Percentiles rank a stretch among this genome's conserved stretches.
Evolutionary conservation across 2,888 invertebrate genomes (phyloP).

Genomic region (Leptogaster cylindrica): DNA sequence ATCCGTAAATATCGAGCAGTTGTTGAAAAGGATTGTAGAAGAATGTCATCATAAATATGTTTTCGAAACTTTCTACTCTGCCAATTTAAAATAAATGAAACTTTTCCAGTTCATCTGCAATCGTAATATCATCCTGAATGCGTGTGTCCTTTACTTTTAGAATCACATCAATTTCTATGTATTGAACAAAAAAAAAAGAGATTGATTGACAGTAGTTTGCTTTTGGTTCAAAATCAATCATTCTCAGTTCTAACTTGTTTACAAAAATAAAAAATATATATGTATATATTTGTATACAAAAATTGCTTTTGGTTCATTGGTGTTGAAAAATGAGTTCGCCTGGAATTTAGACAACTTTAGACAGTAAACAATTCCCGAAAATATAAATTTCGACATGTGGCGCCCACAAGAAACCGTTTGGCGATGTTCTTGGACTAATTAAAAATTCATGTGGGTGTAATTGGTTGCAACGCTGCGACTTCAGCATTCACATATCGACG

Average conservation of each 20-base stretch:
- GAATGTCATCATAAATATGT: no score
- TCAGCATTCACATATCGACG: no score
- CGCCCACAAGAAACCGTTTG: not conserved
- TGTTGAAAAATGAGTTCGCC: not conserved
- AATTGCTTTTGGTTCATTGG: not conserved
- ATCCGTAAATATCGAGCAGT: no score
- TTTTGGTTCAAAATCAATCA: constrained; percentile 3
- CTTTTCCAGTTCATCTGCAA: no score
- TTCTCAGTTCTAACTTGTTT: not conserved
- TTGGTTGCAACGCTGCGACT: no score
- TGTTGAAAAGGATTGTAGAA: no score
- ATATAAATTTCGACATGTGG: not conserved
- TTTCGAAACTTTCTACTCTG: no score
- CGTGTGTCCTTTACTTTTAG: no score
- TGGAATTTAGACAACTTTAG: not conserved
- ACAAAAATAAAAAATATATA: not conserved
- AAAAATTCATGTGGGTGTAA: not conserved
- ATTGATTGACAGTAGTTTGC: not conserved
- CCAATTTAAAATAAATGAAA: no score
- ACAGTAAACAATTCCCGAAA: not conserved
- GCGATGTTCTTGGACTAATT: not conserved
- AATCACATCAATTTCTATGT: no score
- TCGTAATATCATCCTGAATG: no score
- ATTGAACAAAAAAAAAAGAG: no score
- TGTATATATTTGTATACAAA: not conserved